Conservation (phyloP, 2,797 vertebrate species). For the Acanthiza pusilla region DNA sequence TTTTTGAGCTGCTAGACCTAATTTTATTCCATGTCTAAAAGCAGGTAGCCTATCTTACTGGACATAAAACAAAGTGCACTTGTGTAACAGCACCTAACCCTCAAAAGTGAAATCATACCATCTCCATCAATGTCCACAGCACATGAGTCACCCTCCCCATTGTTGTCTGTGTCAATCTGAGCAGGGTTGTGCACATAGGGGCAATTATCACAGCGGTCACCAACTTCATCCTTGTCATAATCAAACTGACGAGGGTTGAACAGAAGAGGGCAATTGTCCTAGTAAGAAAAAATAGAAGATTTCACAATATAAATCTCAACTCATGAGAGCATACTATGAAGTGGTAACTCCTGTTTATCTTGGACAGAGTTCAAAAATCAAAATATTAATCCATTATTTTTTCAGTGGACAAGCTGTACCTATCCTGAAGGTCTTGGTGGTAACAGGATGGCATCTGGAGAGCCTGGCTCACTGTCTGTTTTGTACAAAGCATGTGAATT, state of each 20-base stretch:
- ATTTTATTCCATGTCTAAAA: not conserved
- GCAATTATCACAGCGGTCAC: conserved; percentile 97
- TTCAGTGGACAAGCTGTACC: not conserved
- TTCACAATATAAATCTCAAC: not conserved
- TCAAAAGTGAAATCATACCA: conserved; percentile 75
- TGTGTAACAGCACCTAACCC: not conserved
- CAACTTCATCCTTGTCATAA: conserved; percentile 96
- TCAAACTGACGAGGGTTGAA: conserved; percentile 96
- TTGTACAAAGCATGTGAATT: not conserved
- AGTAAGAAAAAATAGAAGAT: not conserved
- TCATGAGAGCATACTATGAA: not conserved
- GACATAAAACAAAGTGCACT: not conserved
- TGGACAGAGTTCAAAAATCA: not conserved
- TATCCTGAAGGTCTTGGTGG: not conserved
- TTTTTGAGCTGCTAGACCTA: not conserved
- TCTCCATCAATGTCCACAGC: conserved; percentile 97
- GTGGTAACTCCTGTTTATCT: not conserved
- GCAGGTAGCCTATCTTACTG: not conserved
- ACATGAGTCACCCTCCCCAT: conserved; percentile 94
- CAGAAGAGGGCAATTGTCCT: conserved; percentile 97
- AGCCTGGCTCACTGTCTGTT: not conserved
- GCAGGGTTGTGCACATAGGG: conserved; percentile 94
- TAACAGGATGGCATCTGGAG: not conserved
- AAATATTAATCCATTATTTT: not conserved
- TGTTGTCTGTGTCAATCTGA: conserved; percentile 93